Evolutionary conservation across 2,888 invertebrate species (phyloP).

Genomic region (Drosophila infuscata): DNA sequence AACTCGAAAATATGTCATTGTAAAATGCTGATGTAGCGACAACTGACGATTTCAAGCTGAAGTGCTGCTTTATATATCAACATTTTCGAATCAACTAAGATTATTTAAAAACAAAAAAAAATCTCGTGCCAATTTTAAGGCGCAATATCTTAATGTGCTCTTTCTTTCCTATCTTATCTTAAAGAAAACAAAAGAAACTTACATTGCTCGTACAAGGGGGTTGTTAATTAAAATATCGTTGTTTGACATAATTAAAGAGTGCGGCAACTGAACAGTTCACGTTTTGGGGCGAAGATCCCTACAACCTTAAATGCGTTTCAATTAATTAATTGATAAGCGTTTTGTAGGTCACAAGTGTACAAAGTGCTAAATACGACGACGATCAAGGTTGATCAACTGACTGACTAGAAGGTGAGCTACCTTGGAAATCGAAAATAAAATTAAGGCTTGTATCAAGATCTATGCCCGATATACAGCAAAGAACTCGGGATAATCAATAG

Average conservation of each 20-base stretch:
- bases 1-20: conserved; percentile 19
- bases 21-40: not conserved
- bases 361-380: not conserved
- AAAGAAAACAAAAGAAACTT: not conserved
- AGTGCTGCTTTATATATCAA: conserved; percentile 13
- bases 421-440: conserved; percentile 21
- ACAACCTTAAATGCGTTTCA: not conserved
- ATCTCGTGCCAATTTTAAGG: not conserved
- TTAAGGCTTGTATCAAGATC: conserved; percentile 18
- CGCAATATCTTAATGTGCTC: not conserved
- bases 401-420: conserved; percentile 29
- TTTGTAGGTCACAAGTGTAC: conserved; percentile 32
- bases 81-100: not conserved
- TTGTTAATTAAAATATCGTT: not conserved
- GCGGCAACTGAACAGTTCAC: not conserved
- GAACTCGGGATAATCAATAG: too few relatives aligned
- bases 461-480: conserved; percentile 33
- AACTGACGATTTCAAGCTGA: not conserved
- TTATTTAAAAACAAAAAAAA: not conserved
- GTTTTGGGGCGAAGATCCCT: not conserved
- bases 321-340: not conserved
- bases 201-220: not conserved
- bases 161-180: not conserved
- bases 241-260: not conserved
- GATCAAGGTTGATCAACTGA: not conserved